Percentiles rank a stretch among this genome's conserved stretches.
phyloP scores from a whole-genome alignment of 1,140 invertebrate species.

The Megalopta genalis region DNA sequence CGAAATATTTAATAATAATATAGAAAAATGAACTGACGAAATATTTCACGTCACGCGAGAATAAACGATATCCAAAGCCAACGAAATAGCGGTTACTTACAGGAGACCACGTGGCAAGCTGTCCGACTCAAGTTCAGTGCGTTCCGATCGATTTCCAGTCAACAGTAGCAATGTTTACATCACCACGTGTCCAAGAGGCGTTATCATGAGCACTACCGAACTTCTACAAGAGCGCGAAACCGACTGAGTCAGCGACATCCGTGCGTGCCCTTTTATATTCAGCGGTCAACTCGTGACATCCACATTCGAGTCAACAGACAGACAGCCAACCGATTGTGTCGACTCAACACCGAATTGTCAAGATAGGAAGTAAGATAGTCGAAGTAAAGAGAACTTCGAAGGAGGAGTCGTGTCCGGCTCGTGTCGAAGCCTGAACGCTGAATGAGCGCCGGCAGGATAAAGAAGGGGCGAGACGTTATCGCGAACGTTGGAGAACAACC shows the following conservation, averaged over 20 bases:
- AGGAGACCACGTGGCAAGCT: not conserved
- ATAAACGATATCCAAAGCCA: too few species aligned
- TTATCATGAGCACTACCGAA: not conserved
- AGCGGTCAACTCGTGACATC: not conserved
- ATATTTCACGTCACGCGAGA: too few species aligned
- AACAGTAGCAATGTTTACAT: constrained; percentile 7
- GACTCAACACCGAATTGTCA: not conserved
- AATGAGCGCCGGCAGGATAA: not conserved
- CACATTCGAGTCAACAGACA: not conserved
- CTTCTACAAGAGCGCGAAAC: not conserved
- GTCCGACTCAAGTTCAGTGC: not conserved
- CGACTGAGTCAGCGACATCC: not conserved
- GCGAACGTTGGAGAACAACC: constrained; percentile 42
- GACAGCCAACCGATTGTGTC: not conserved
- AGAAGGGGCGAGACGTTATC: constrained; percentile 21
- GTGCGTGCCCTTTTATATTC: not conserved
- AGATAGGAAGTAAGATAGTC: not conserved
- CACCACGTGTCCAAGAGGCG: not conserved
- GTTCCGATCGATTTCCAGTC: too few species aligned
- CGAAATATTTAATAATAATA: too few species aligned
- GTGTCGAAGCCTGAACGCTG: too few species aligned
- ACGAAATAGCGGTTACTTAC: constrained; percentile 1
- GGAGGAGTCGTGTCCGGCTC: not conserved
- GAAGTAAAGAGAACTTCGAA: not conserved
- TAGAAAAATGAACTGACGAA: too few species aligned